Evolutionary conservation across 2,888 invertebrate genomes (phyloP), one percentile per base, ranked within the genome.

Genomic region (Dryobota labecula): DNA sequence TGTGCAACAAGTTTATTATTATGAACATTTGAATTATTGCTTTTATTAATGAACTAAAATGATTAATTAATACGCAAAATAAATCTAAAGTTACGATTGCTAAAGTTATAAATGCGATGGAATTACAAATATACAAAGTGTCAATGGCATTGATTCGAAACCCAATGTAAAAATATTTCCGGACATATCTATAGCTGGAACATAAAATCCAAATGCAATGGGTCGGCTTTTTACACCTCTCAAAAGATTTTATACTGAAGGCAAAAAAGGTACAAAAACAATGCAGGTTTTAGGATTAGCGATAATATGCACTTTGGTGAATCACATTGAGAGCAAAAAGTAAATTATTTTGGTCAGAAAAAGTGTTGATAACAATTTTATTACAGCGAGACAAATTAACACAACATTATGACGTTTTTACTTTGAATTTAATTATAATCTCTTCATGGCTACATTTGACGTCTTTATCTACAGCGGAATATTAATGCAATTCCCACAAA

Each of bases 251-350:
- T 72, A 76, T 58, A 72, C 65, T 38, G 43, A 71, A 73, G 54
- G 60, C 53, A 71, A 73, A 73, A 63, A 79, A 76, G 61, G 30
- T 70, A 73, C 56, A 83, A 80, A 76, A 82, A 61, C 65, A 33
- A 57, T 64, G 57, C 61, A 63, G 54, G 73, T 76, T 84, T 81
- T 82, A 78, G 82, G 77, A 76, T 84, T 73, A 78, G 73, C 57
- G 76, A 85, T 85, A 79, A 85, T 68, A 84, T 82, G 71, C 84
- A 85, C 86, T 85, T 84, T 78, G 73, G 68, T 84, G 79, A 84
- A 76, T 84, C 84, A 77, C 72, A 63, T 73, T 49, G 53, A 69
- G 57, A 11, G 64, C 75, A 85, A 83, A 83, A 84, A 79, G 68
- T 63, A 45, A 69, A 69, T 74, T 69, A 72, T 69, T 58, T 33